phyloP scores from a whole-genome alignment of 2,888 invertebrate genomes.

The Epistrophe grossulariae region DNA sequence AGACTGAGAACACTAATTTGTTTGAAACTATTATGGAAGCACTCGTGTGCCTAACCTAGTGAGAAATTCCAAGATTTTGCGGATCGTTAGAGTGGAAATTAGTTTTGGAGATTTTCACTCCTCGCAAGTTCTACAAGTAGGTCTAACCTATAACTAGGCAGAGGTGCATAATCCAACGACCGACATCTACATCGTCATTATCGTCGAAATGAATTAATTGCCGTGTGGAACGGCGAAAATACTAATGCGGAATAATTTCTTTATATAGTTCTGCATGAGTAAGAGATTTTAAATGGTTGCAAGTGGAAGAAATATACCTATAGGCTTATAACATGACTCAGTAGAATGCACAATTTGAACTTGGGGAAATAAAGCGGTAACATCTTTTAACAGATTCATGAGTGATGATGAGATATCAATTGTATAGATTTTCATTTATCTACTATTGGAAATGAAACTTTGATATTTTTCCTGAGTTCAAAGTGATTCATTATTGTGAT shows the following conservation, averaged over 20 bases:
- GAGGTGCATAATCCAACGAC: constrained; percentile 7
- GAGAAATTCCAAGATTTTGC: constrained; percentile 74
- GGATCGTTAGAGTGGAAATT: constrained; percentile 68
- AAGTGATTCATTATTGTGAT: no score
- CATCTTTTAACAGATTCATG: no score
- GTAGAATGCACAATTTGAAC: no score
- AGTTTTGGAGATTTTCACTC: constrained; percentile 48
- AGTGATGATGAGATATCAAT: no score
- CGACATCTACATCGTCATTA: background rate
- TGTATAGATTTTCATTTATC: no score
- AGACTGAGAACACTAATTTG: constrained; percentile 68
- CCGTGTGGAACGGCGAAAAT: constrained; percentile 37
- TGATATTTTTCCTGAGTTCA: no score
- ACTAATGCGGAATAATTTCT: constrained; percentile 48
- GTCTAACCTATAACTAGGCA: background rate
- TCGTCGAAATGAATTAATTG: constrained; percentile 60
- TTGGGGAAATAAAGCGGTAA: no score
- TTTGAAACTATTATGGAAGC: constrained; percentile 72
- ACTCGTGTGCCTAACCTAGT: constrained; percentile 69
- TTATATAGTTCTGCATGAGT: background rate
- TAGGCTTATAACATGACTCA: no score
- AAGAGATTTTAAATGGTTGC: no score
- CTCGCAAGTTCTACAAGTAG: constrained; percentile 25
- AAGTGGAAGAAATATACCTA: no score
- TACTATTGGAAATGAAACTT: no score